Evolutionary conservation across 1,140 invertebrate species (phyloP).

Genomic region (Whitmania pigra): DNA sequence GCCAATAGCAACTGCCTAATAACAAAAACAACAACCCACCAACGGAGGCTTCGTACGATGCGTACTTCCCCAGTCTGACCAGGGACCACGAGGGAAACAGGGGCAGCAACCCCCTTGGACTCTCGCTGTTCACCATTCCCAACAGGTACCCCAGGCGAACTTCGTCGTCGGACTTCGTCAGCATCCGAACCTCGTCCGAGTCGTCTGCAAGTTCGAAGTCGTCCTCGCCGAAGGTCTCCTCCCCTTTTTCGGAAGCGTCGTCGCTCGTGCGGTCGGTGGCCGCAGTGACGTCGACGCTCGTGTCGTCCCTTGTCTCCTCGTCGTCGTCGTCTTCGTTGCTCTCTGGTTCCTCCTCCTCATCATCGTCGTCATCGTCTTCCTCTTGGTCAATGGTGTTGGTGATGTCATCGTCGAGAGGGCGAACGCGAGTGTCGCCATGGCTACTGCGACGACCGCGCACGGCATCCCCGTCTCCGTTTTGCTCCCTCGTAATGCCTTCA

Average conservation of each 20-base stretch:
- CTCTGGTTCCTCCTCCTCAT: constrained; percentile 20
- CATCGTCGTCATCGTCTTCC: constrained; percentile 24
- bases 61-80: constrained; percentile 67
- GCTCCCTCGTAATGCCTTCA: not conserved
- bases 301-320: constrained; percentile 8
- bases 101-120: constrained; percentile 64
- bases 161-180: constrained; percentile 8
- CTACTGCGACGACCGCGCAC: too few species aligned
- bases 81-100: constrained; percentile 85
- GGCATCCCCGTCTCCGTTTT: too few species aligned
- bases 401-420: constrained; percentile 12
- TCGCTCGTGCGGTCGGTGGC: not conserved
- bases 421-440: constrained; percentile 13
- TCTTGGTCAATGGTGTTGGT: constrained; percentile 14
- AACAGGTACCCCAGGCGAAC: constrained; percentile 61
- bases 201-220: constrained; percentile 16
- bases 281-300: not conserved
- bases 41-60: constrained; percentile 69
- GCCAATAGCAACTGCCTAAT: not conserved
- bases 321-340: constrained; percentile 24
- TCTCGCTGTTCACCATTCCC: constrained; percentile 70
- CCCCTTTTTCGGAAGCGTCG: not conserved
- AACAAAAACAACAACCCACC: constrained; percentile 50
- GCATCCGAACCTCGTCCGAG: constrained; percentile 9
- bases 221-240: not conserved